These are phyloP conservation scores for Capromys pilorides DNA, from an alignment of 2,797 vertebrate genomes.

Conservation along the genomic window DNA sequence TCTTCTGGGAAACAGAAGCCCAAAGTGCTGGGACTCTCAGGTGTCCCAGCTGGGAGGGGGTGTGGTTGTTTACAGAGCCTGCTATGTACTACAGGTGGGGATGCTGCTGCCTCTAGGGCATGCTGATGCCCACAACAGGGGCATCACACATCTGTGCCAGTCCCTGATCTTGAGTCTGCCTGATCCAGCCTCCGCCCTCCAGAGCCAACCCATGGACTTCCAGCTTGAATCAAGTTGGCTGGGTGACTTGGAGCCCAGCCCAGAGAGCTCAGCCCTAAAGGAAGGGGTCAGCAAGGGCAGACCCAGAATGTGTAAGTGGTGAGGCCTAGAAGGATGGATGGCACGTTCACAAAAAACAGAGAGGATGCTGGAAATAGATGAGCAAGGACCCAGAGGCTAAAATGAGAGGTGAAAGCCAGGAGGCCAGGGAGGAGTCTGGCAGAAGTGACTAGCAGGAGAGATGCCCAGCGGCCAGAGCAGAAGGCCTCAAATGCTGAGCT, in stretches of 20 bases:
- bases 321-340: background rate
- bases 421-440: background rate
- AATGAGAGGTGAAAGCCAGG: background rate
- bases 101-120: background rate
- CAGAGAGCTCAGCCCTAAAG: background rate
- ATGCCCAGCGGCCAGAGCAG: background rate
- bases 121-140: background rate
- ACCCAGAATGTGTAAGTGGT: background rate
- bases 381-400: background rate
- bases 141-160: fast-evolving
- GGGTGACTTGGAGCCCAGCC: background rate
- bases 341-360: background rate
- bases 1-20: background rate
- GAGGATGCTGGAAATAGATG: background rate
- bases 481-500: conserved; percentile 16
- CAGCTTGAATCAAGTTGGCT: background rate
- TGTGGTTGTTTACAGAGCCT: background rate
- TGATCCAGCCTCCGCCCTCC: background rate
- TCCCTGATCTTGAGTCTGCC: background rate
- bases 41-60: background rate
- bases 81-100: background rate
- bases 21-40: background rate
- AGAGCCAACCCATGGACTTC: background rate
- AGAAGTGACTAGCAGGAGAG: background rate
- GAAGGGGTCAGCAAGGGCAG: background rate